A percentile compares a stretch with the other conserved stretches of the same genome.
phyloP scores from a whole-genome alignment of 2,113 vertebrate species.

The Eurypyga helias region DNA sequence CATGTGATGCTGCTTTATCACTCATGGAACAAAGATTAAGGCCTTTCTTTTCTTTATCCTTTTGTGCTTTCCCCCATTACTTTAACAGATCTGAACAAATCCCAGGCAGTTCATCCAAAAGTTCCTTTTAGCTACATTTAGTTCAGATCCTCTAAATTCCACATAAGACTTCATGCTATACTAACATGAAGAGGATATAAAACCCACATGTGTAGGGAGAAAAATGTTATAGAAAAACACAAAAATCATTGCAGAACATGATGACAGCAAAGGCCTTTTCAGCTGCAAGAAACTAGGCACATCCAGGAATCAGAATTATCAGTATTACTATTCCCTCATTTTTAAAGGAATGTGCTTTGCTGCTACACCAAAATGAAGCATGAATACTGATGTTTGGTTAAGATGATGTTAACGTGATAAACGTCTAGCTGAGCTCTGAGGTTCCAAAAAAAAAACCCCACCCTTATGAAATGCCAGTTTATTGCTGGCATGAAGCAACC shows the following conservation, averaged over 20 bases:
- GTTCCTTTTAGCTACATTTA: slow-evolving; percentile 78
- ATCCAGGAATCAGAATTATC: background rate
- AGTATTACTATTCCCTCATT: background rate
- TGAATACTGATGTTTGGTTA: slow-evolving; percentile 4
- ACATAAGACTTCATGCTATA: slow-evolving; percentile 55
- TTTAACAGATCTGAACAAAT: slow-evolving; percentile 82
- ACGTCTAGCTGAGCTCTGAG: background rate
- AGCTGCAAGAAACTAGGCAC: background rate
- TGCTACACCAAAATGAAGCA: background rate
- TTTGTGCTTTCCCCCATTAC: slow-evolving; percentile 82
- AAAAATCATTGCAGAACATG: slow-evolving; percentile 51
- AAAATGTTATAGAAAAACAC: slow-evolving; percentile 61
- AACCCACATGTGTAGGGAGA: slow-evolving; percentile 53
- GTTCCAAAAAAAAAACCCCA: background rate
- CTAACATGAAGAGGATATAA: slow-evolving; percentile 69
- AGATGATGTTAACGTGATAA: background rate
- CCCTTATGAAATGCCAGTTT: background rate
- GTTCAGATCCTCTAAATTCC: slow-evolving; percentile 80
- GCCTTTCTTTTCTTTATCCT: slow-evolving; percentile 79
- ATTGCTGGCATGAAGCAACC: too few species aligned
- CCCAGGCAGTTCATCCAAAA: slow-evolving; percentile 76
- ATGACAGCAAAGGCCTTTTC: slow-evolving; percentile 35
- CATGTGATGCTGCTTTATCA: slow-evolving; percentile 81
- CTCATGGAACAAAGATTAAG: slow-evolving; percentile 81
- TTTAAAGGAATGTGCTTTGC: background rate